These are phyloP conservation scores for Drosophila borealis DNA, from an alignment of 2,888 invertebrate genomes.

Conservation along the genomic window DNA sequence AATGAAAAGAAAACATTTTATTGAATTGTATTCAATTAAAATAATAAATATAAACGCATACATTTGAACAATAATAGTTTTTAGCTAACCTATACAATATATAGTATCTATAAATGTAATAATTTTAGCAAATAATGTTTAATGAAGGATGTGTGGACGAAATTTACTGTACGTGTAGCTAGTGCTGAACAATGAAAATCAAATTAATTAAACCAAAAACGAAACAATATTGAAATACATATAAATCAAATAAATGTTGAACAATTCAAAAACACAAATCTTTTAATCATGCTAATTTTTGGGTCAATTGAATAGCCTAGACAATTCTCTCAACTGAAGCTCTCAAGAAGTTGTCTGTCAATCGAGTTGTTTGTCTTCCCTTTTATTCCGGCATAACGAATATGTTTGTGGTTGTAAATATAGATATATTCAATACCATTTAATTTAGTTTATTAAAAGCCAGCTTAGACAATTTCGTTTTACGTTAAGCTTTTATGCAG, in stretches of 20 bases:
- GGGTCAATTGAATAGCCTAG: not conserved
- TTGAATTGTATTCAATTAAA: conserved; percentile 47
- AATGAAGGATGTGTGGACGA: conserved; percentile 37
- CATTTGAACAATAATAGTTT: conserved; percentile 75
- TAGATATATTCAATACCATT: too few species aligned
- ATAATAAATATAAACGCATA: conserved; percentile 42
- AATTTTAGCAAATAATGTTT: conserved; percentile 43
- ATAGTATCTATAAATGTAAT: conserved; percentile 17
- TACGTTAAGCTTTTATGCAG: too few species aligned
- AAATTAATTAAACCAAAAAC: conserved; percentile 41
- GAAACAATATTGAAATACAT: conserved; percentile 51
- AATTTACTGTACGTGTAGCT: conserved; percentile 62
- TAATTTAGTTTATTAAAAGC: too few species aligned
- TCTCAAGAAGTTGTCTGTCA: too few species aligned
- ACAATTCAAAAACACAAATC: conserved; percentile 11
- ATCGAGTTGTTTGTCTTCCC: too few species aligned
- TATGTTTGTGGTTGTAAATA: too few species aligned
- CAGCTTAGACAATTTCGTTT: too few species aligned
- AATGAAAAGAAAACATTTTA: conserved; percentile 16
- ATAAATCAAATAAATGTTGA: conserved; percentile 67
- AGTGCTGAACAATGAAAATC: conserved; percentile 64
- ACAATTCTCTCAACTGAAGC: too few species aligned
- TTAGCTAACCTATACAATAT: conserved; percentile 62
- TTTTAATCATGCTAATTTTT: not conserved
- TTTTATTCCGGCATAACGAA: too few species aligned